Evolutionary conservation across 2,113 vertebrate genomes (phyloP).

Genomic region (Sylvilagus bachmani): DNA sequence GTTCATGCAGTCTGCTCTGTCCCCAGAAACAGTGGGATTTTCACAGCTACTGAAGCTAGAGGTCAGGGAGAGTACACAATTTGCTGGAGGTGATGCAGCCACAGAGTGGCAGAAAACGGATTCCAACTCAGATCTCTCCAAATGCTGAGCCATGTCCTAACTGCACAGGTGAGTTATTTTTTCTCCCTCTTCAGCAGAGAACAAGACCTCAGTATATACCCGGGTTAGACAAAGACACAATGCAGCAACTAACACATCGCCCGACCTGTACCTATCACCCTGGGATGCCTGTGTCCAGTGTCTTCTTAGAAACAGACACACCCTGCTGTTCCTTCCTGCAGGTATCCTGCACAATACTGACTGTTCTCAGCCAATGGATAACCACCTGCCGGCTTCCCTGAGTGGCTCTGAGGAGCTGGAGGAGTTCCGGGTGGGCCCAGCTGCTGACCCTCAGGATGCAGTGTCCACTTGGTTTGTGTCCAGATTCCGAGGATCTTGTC

Average conservation of each 20-base stretch:
- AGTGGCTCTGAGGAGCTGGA: not conserved
- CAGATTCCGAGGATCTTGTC: not conserved
- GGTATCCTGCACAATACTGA: not conserved
- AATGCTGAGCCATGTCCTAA: not conserved
- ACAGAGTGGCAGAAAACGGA: not conserved
- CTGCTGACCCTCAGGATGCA: not conserved
- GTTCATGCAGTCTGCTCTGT: not conserved
- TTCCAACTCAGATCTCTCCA: constrained; percentile 16
- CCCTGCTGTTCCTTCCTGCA: constrained; percentile 36
- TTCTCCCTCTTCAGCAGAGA: not conserved
- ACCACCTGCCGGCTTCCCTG: not conserved
- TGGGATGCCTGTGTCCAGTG: not conserved
- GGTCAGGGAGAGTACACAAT: not conserved
- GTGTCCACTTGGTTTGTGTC: not conserved
- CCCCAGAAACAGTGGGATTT: not conserved
- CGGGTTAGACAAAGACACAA: not conserved
- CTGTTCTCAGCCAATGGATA: constrained; percentile 31
- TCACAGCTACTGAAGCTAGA: not conserved
- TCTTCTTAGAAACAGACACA: constrained; percentile 53
- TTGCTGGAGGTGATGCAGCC: not conserved
- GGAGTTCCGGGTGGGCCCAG: not conserved
- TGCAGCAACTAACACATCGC: not conserved
- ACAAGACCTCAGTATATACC: not conserved
- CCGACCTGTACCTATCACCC: not conserved
- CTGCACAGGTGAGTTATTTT: not conserved